Conservation (phyloP, 2,888 invertebrate genomes). For the Halictus ligatus region DNA sequence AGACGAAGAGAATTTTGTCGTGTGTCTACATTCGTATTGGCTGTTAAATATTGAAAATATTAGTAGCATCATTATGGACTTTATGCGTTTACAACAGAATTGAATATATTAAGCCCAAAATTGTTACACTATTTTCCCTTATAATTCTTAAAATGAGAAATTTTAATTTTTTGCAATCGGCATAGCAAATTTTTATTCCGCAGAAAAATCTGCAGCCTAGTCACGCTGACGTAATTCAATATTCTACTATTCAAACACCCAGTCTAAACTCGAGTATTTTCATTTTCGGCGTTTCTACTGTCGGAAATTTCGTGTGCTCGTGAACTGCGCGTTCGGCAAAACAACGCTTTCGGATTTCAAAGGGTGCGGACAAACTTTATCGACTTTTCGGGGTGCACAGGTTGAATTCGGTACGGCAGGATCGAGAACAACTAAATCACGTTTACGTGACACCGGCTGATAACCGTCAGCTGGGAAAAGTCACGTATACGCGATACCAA, state of each 20-base stretch:
- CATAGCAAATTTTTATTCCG: no score
- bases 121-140: no score
- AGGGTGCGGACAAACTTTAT: background rate
- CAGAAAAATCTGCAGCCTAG: no score
- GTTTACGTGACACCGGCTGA: conserved; percentile 18
- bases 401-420: background rate
- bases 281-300: background rate
- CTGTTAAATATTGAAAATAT: background rate
- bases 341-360: background rate
- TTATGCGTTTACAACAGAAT: no score
- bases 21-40: no score
- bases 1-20: background rate
- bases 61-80: no score
- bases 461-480: background rate
- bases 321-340: background rate
- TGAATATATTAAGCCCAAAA: no score
- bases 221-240: no score
- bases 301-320: background rate
- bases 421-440: conserved; percentile 3
- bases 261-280: background rate
- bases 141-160: no score
- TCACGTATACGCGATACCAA: background rate
- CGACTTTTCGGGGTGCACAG: background rate
- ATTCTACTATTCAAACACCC: no score
- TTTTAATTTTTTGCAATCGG: no score